phyloP scores from a whole-genome alignment of 2,888 invertebrate species.

The Trachelus troglodyta region DNA sequence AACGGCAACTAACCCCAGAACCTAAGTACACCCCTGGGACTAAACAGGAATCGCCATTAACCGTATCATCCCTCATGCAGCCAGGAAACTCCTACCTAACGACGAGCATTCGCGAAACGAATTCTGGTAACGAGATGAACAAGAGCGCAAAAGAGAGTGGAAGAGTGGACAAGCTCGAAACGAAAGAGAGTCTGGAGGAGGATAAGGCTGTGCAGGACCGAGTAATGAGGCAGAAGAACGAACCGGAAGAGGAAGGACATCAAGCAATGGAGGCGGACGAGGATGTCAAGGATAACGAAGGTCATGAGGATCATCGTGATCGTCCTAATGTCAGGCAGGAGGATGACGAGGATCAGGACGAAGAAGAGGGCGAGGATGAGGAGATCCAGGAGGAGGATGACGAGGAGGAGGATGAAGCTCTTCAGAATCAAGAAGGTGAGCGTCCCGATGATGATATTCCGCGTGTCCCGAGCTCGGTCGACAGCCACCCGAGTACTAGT shows the following conservation, averaged over 20 bases:
- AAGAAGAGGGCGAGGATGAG: conserved; percentile 49
- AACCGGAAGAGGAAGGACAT: conserved; percentile 45
- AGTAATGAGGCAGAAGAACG: conserved; percentile 25
- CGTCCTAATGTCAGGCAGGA: conserved; percentile 26
- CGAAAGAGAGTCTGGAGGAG: conserved; percentile 3
- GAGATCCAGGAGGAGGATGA: conserved; percentile 46
- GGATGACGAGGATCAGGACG: conserved; percentile 40
- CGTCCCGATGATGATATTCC: conserved; percentile 53
- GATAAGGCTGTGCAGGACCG: conserved; percentile 8
- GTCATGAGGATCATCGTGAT: conserved; percentile 17
- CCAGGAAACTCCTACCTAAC: conserved; percentile 15
- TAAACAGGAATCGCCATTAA: conserved; percentile 20
- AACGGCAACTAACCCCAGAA: conserved; percentile 45
- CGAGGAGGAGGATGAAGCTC: conserved; percentile 47
- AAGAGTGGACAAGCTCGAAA: conserved; percentile 4
- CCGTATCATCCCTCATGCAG: not conserved
- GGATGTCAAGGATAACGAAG: conserved; percentile 63
- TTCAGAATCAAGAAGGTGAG: conserved; percentile 44
- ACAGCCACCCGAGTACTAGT: conserved; percentile 69
- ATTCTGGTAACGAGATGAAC: not conserved
- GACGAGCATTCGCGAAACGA: not conserved
- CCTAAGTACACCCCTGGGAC: conserved; percentile 39
- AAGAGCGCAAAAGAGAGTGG: not conserved
- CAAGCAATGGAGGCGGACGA: conserved; percentile 54
- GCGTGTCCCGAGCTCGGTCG: conserved; percentile 69